These are phyloP conservation scores for Daktulosphaira vitifoliae DNA, from an alignment of 1,140 invertebrate species.

Conservation along the genomic window DNA sequence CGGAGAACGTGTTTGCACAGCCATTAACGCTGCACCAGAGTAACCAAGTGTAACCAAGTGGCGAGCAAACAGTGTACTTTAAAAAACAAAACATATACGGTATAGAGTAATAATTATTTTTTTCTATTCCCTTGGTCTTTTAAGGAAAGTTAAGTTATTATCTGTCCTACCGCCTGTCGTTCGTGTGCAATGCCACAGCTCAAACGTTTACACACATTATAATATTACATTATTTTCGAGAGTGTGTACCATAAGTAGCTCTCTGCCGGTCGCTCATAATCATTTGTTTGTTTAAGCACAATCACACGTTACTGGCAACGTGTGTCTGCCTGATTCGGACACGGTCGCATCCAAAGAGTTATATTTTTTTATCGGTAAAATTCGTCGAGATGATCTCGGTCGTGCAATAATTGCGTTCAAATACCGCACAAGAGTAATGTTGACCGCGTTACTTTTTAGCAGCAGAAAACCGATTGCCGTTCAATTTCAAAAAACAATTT, in stretches of 20 bases:
- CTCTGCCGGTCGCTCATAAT: neutral
- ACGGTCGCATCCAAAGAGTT: too few species aligned
- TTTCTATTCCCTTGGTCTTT: conserved; percentile 22
- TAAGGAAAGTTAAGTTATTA: conserved; percentile 18
- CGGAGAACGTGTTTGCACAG: conserved; percentile 14
- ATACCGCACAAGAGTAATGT: too few species aligned
- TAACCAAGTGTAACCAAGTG: conserved; percentile 34
- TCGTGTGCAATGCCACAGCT: neutral
- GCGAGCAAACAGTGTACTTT: conserved; percentile 26
- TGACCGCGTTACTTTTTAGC: too few species aligned
- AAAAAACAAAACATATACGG: conserved; percentile 18
- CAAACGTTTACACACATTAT: neutral
- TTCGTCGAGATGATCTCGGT: too few species aligned
- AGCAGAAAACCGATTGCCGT: too few species aligned
- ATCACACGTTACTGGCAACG: neutral
- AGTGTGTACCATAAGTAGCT: neutral
- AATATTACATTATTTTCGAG: neutral
- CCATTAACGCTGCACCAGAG: conserved; percentile 17
- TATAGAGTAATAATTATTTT: conserved; percentile 20
- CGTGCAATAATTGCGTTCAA: too few species aligned
- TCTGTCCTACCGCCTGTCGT: neutral
- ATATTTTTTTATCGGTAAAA: too few species aligned
- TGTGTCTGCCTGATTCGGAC: too few species aligned
- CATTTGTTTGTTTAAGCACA: conserved; percentile 8
- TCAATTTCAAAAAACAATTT: too few species aligned